These are phyloP conservation scores for Idaea biselata DNA, from an alignment of 2,888 invertebrate genomes.

Conservation along the genomic window DNA sequence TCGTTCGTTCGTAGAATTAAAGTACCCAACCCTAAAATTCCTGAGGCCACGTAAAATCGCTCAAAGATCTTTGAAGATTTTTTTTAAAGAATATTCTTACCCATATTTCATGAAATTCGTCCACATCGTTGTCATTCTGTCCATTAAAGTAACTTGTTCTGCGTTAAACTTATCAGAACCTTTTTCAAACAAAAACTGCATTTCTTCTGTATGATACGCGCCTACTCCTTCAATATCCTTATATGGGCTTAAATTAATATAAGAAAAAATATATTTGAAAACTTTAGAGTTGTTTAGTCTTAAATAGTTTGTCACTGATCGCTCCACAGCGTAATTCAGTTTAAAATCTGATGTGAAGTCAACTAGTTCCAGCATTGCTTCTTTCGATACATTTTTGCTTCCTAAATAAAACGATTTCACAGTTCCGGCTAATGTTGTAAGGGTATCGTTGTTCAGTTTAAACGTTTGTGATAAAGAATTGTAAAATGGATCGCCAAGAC, in stretches of 20 bases:
- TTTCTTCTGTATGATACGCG: constrained; percentile 42
- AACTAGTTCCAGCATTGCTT: constrained; percentile 35
- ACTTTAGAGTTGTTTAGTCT: constrained; percentile 33
- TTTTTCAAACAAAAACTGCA: constrained; percentile 41
- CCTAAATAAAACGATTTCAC: constrained; percentile 39
- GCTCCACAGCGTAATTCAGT: constrained; percentile 41
- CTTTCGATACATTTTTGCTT: constrained; percentile 32
- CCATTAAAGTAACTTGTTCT: constrained; percentile 42
- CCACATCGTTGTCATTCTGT: constrained; percentile 47
- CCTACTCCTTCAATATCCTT: constrained; percentile 39
- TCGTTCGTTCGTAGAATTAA: no score
- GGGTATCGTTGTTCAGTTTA: constrained; percentile 21
- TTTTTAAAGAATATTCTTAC: constrained; percentile 29
- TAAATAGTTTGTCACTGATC: constrained; percentile 40
- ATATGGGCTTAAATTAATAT: constrained; percentile 37
- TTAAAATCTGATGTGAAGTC: constrained; percentile 43
- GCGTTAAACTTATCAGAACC: constrained; percentile 19
- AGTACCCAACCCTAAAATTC: background rate
- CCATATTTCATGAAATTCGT: constrained; percentile 54
- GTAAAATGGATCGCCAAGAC: constrained; percentile 19
- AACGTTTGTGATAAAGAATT: constrained; percentile 29
- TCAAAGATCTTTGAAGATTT: constrained; percentile 2
- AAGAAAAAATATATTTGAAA: constrained; percentile 47
- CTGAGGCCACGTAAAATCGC: no score
- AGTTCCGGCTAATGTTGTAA: constrained; percentile 29